Conservation (phyloP, 2,888 invertebrate species). For the Isoperla grammatica region DNA sequence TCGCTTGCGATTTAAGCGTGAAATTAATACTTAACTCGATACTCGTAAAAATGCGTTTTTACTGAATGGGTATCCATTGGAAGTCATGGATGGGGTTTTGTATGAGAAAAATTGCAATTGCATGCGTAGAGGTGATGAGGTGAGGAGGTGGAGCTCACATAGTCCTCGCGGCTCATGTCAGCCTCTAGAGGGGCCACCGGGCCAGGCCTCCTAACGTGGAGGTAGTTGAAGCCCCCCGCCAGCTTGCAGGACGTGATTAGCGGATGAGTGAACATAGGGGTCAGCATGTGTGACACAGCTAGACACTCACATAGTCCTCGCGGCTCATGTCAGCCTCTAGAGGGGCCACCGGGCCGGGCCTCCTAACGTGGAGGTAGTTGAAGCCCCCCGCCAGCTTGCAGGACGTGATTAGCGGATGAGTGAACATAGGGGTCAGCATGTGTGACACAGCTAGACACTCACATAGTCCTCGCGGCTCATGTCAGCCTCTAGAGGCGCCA, state of each 20-base stretch:
- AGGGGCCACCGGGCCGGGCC: conserved; percentile 54
- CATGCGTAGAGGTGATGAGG: no score
- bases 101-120: no score
- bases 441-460: neutral
- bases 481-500: conserved; percentile 50
- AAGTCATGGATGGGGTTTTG: no score
- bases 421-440: conserved; percentile 15
- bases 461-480: conserved; percentile 31
- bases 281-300: neutral
- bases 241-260: conserved; percentile 41
- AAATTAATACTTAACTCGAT: no score
- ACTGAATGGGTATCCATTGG: no score
- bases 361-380: conserved; percentile 51
- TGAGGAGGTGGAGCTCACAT: no score
- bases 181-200: conserved; percentile 50
- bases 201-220: conserved; percentile 53
- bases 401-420: conserved; percentile 25
- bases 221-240: conserved; percentile 57
- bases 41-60: no score
- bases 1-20: no score
- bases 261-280: conserved; percentile 18
- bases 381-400: conserved; percentile 54
- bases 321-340: conserved; percentile 44
- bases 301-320: conserved; percentile 7
- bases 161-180: conserved; percentile 37